Base-by-base conservation (phyloP, 2,797 vertebrate species). In the Tadarida brasiliensis region DNA sequence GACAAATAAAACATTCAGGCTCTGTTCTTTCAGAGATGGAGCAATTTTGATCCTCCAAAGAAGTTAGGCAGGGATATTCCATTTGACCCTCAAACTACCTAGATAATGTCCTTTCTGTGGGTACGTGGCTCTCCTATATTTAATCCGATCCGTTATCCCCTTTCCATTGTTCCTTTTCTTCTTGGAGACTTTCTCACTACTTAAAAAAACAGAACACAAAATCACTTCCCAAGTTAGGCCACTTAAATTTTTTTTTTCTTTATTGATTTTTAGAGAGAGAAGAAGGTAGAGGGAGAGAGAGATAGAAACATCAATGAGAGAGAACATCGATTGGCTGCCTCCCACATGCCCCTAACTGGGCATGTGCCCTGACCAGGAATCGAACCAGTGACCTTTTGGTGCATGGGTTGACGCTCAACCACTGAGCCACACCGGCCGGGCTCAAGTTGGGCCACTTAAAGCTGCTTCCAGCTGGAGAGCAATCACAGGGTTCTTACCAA, bases 171-270 rank as follows among this genome's bases (percentile, higher is more conserved):
- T 84, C 54, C 1, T 49, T 96, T 77, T 51, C 44, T 90, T 95
- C 44, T 94, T 90, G n/a, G 73, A 94, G 47, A 20, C 68, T 47
- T 59, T 78, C 39, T 28, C 14, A 86, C 33, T 92, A 17, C 59
- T 82, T 93, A 49, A 28, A 74, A 71, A 63, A 93, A 70, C 12
- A 94, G n/a, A 81, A 20, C 47, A 73, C 49, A 73, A 12, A 81
- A 95, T 82, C 54, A 39, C 33, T 84, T 94, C 87, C 97, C 12
- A 71, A 57, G 11, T 74, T 65, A 28, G 67, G 22, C 90, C 71
- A 74, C 54, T 81, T 24, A 90, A 4, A 44, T 44, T 44, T 44
- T 44, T 44, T 44, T 44, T 44, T 44, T 44, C 39, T 44, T 44
- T 44, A 44, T 44, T 44, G 39, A 44, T 44, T 44, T 44, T 44